phyloP scores from a whole-genome alignment of 2,888 invertebrate species.

The Augiades crinisus region DNA sequence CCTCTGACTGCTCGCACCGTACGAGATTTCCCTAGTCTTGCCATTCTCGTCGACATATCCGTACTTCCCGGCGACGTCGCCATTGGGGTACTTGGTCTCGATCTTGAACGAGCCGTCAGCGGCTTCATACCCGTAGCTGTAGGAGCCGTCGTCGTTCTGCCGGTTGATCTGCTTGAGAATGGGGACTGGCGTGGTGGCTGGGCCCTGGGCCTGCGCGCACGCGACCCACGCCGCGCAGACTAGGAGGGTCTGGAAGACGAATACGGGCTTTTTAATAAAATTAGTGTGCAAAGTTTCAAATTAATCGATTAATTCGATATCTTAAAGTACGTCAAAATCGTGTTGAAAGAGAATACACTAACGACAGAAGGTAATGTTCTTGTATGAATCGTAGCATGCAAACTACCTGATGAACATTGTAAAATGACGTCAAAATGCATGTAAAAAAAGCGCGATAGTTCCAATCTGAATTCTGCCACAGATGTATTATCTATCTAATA shows the following conservation, averaged over 20 bases:
- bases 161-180: slow-evolving; percentile 92
- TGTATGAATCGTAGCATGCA: too few species aligned
- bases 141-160: slow-evolving; percentile 94
- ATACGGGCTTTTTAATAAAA: too few species aligned
- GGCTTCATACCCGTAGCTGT: slow-evolving; percentile 94
- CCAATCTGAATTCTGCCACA: too few species aligned
- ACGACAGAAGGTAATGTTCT: too few species aligned
- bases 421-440: too few species aligned
- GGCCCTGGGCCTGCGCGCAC: slow-evolving; percentile 64
- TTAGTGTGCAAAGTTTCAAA: too few species aligned
- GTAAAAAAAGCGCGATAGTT: too few species aligned
- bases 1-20: slow-evolving; percentile 89
- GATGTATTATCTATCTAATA: too few species aligned
- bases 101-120: slow-evolving; percentile 95
- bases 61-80: slow-evolving; percentile 94
- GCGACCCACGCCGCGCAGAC: slow-evolving; percentile 35
- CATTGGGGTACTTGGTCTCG: slow-evolving; percentile 90
- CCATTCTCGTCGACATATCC: slow-evolving; percentile 94
- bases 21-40: slow-evolving; percentile 88
- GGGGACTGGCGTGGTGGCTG: slow-evolving; percentile 88
- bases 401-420: too few species aligned
- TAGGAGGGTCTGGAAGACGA: slow-evolving; percentile 33
- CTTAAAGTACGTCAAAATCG: too few species aligned
- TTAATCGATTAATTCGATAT: too few species aligned
- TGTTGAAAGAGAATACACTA: too few species aligned